These are phyloP conservation scores for Pterocles orientalis DNA, from an alignment of 2,113 vertebrate genomes.

Conservation along the genomic window DNA sequence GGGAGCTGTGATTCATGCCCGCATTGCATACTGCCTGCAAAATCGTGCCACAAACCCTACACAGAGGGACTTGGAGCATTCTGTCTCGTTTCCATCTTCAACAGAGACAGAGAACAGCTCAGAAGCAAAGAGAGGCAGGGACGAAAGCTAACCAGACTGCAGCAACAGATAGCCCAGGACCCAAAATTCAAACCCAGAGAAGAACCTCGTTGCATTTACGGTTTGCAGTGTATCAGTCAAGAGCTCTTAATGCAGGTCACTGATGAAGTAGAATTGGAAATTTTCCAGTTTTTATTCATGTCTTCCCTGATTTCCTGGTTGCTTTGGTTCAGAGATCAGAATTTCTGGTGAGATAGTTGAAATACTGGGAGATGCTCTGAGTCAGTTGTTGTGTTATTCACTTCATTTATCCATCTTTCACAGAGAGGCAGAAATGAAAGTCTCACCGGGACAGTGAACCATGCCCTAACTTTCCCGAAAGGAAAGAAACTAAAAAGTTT, in stretches of 20 bases:
- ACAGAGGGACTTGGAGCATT: background rate
- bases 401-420: background rate
- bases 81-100: background rate
- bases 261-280: background rate
- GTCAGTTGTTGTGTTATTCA: background rate
- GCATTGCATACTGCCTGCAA: background rate
- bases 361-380: background rate
- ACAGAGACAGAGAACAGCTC: background rate
- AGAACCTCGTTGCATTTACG: background rate
- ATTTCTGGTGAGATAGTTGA: background rate
- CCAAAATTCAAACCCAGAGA: background rate
- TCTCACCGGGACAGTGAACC: background rate
- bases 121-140: background rate
- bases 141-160: background rate
- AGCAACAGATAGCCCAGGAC: background rate
- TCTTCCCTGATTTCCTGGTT: background rate
- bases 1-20: conserved; percentile 18
- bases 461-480: background rate
- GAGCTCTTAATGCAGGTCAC: background rate
- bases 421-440: background rate
- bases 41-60: background rate
- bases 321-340: background rate
- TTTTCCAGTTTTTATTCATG: background rate
- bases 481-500: background rate
- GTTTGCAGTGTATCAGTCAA: background rate